Conservation (phyloP, 2,113 vertebrate species). For the Carassius auratus region DNA sequence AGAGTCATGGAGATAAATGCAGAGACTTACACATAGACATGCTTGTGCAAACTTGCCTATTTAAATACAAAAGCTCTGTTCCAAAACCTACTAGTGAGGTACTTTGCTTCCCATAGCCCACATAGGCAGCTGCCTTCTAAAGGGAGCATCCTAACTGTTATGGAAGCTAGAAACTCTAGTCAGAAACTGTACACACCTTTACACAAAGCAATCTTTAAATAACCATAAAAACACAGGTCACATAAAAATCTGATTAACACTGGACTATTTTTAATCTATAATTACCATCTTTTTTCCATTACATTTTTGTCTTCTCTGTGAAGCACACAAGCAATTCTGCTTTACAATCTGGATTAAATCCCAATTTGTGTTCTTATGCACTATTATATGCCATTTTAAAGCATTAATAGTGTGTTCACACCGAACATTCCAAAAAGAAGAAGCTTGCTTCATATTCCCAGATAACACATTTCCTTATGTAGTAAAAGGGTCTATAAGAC, state of each 20-base stretch:
- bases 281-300: not conserved
- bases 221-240: too few species aligned
- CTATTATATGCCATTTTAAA: not conserved
- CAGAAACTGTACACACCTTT: too few species aligned
- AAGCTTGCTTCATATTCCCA: not conserved
- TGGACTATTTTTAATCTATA: too few species aligned
- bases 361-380: not conserved
- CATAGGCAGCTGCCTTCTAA: not conserved
- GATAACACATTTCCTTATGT: too few species aligned
- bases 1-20: not conserved
- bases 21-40: not conserved
- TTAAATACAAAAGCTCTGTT: not conserved
- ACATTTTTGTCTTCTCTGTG: not conserved
- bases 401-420: not conserved
- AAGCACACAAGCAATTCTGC: not conserved
- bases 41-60: not conserved
- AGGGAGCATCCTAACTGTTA: not conserved
- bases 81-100: not conserved
- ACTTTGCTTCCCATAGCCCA: not conserved
- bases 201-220: too few species aligned
- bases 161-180: not conserved
- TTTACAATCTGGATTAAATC: not conserved
- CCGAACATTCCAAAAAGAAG: not conserved
- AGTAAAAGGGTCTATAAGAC: too few species aligned
- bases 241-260: too few species aligned